Evolutionary conservation across 2,113 vertebrate species (phyloP), one percentile per base, ranked within the genome.

Genomic region (Calyptomena viridis): DNA sequence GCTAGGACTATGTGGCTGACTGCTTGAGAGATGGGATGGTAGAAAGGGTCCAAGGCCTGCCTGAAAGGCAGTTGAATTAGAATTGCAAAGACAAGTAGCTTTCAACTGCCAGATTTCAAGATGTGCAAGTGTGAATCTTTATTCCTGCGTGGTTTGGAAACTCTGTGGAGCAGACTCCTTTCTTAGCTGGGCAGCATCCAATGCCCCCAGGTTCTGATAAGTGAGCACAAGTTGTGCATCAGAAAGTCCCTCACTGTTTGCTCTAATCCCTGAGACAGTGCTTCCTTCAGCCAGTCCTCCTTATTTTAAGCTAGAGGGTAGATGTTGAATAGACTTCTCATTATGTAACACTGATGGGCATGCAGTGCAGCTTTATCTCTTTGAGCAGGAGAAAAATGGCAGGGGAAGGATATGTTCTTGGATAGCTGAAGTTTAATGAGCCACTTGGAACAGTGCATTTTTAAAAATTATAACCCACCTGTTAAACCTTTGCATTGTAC

Each of bases 401-500:
- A 84, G 30, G 80, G 21, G 68, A 84, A 62, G 35, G 63, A n/a
- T n/a, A 9, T 77, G 72, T 93, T 96, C 59, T 72, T 60, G 60
- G 69, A 50, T 93, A 92, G 64, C 60, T 95, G 49, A 59, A 85
- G 46, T 91, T 89, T 80, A 91, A 85, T 59, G 72, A 94, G 42
- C 72, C 59, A 21, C 68, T 71, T 77, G 37, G 47, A 96, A 81
- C 89, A 90, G 60, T 35, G 67, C 24, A 37, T 71, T 78, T 95
- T 46, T 31, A 7, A 72, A 73, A 60, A 78, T n/a, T n/a, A 27
- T 60, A 92, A 84, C 68, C 68, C 60, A 93, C 72, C 72, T 92
- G 79, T 81, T 90, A 74, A 90, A 74, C 21, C n/a, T 92, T 67
- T 88, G 59, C 73, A 87, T 86, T 94, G 60, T 96, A 39, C 83